Evolutionary conservation across 1,140 invertebrate genomes (phyloP), one percentile per base, ranked within the genome.

Genomic region (Zaprionus africanus): DNA sequence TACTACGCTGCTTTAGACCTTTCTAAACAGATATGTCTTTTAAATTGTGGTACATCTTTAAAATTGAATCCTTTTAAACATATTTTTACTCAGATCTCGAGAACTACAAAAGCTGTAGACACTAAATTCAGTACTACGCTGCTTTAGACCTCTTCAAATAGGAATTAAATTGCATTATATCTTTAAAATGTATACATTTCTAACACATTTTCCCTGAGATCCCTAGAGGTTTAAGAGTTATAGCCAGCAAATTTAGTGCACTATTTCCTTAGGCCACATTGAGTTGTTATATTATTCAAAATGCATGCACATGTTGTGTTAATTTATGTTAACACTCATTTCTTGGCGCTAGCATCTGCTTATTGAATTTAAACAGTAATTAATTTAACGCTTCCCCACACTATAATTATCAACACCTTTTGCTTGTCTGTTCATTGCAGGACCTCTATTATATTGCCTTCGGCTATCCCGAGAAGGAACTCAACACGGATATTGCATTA

Each of bases 401-500:
- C 28, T 61, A 63, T 65, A 58, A 76, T 66, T 57, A 53, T 64
- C 49, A 72, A 76, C 73, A 76, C 73, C 60, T 76, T 64, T 76
- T 19, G 1, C 11, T 56, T 26, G 2, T 61, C n/a, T 43, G 17
- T 7, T 43, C 54, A 34, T 79, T 94, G 22, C 90, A 93, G 82
- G 93, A 93, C 64, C 91, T 94, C 67, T 94, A 94, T 70, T 93
- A 93, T 65, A 90, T 92, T 31, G 92, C 94, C 71, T 92, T 94
- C 59, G 94, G 94, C 38, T 86, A 93, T 34, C 92, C 93, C 12
- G 93, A 94, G 82, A 95, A 95, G 83, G 94, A 95, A 66, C 83
- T 98, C 22, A 94, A 94, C 49, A 96, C 95, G 17, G 95, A 98
- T 88, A 93, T 98, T 24, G 96, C 97, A 0, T 92, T 99, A 19